phyloP scores from a whole-genome alignment of 2,888 invertebrate species.

The Pteria penguin region DNA sequence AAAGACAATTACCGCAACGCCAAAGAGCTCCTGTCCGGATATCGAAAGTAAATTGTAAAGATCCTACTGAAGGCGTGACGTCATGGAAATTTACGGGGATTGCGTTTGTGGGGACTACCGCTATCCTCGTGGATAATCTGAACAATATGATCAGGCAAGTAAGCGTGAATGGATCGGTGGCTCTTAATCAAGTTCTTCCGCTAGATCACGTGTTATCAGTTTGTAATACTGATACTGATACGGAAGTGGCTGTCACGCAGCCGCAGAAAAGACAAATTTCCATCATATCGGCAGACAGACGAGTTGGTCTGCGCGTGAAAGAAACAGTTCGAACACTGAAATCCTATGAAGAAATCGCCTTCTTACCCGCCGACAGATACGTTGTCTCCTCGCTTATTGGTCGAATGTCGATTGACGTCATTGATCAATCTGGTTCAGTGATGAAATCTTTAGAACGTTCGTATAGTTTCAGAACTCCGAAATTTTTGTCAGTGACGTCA shows the following conservation, averaged over 20 bases:
- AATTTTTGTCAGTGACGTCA: conserved; percentile 50
- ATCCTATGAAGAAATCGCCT: conserved; percentile 58
- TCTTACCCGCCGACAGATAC: conserved; percentile 45
- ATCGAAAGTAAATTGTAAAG: conserved; percentile 49
- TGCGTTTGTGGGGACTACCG: conserved; percentile 45
- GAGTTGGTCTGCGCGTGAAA: conserved; percentile 38
- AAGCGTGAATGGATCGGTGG: conserved; percentile 26
- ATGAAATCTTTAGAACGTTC: conserved; percentile 51
- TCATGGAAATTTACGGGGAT: conserved; percentile 62
- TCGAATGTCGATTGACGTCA: conserved; percentile 54
- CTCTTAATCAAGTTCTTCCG: conserved; percentile 36
- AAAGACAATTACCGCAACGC: neutral
- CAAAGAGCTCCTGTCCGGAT: conserved; percentile 9
- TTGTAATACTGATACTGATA: conserved; percentile 27
- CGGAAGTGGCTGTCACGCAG: conserved; percentile 55
- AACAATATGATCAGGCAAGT: conserved; percentile 53
- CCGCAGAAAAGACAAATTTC: conserved; percentile 55
- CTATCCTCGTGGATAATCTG: conserved; percentile 52
- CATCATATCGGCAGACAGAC: conserved; percentile 41
- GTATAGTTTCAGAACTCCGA: conserved; percentile 53
- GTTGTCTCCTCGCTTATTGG: conserved; percentile 55
- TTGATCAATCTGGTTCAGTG: conserved; percentile 48
- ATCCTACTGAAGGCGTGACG: conserved; percentile 35
- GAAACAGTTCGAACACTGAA: conserved; percentile 52
- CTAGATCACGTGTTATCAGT: conserved; percentile 55